Percentiles rank a stretch among this genome's conserved stretches.
Conservation (phyloP, 1,140 invertebrate species). For the Varroa destructor region DNA sequence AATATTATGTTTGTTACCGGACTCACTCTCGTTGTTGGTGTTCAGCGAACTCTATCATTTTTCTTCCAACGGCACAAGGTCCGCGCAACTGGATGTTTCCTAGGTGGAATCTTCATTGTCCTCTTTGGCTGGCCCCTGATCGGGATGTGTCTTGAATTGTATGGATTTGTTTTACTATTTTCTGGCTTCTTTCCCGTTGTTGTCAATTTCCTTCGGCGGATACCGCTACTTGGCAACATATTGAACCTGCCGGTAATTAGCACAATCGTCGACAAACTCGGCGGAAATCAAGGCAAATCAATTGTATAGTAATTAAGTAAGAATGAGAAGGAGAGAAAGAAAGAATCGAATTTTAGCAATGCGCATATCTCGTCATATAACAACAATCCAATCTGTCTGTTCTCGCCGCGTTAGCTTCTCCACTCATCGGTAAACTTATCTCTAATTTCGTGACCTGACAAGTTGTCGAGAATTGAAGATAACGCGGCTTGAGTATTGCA, state of each 20-base stretch:
- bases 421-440: too few relatives aligned
- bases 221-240: conserved; percentile 50
- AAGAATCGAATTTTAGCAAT: too few relatives aligned
- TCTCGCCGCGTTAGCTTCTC: too few relatives aligned
- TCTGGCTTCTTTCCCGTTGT: conserved; percentile 53
- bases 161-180: conserved; percentile 52
- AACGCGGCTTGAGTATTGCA: too few relatives aligned
- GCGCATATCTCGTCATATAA: too few relatives aligned
- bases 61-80: conserved; percentile 97
- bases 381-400: too few relatives aligned
- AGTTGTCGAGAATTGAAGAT: too few relatives aligned
- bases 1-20: conserved; percentile 94
- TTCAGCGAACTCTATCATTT: conserved; percentile 86
- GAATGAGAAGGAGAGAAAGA: too few relatives aligned
- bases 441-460: too few relatives aligned
- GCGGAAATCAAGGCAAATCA: conserved; percentile 17
- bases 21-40: conserved; percentile 85
- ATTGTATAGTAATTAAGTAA: not conserved
- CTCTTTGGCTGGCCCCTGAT: conserved; percentile 88
- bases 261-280: conserved; percentile 39
- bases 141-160: conserved; percentile 87
- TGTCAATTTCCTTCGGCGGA: conserved; percentile 50
- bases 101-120: conserved; percentile 84
- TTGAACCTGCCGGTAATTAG: conserved; percentile 50
- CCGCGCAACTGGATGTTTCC: conserved; percentile 77